Conservation (phyloP, 2,888 invertebrate species). For the Melipona bicolor region DNA sequence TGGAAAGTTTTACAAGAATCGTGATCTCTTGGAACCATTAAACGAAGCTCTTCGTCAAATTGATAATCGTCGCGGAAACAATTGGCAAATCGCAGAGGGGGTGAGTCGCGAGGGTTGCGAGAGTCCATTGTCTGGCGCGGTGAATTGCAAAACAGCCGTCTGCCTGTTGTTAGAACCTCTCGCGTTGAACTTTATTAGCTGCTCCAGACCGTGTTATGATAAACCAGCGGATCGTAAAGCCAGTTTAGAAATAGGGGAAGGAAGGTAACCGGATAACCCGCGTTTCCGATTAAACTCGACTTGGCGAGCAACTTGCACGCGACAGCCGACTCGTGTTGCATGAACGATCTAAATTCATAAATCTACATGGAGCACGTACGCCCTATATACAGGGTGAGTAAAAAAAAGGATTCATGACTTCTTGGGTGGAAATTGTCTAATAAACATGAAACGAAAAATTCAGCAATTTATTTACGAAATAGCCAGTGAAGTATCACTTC, state of each 20-base stretch:
- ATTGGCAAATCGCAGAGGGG: neutral
- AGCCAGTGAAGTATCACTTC: no score
- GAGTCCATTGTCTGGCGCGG: neutral
- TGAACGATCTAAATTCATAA: neutral
- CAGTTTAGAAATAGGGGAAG: constrained; percentile 25
- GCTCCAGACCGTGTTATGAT: constrained; percentile 32
- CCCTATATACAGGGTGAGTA: no score
- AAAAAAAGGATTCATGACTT: no score
- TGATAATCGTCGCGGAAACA: neutral
- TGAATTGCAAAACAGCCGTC: constrained; percentile 30
- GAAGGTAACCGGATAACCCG: constrained; percentile 12
- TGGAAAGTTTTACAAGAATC: no score
- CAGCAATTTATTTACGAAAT: no score
- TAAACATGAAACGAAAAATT: no score
- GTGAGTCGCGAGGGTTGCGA: no score
- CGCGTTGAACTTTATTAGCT: constrained; percentile 40
- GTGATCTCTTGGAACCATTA: no score
- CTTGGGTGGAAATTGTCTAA: no score
- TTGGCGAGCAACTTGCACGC: neutral
- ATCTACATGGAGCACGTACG: no score
- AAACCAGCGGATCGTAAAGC: constrained; percentile 43
- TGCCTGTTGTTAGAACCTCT: constrained; percentile 25
- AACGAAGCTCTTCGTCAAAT: neutral
- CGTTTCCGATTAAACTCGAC: constrained; percentile 45
- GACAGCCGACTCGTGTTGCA: neutral